Percentiles rank a stretch among this genome's conserved stretches.
Evolutionary conservation across 2,888 invertebrate genomes (phyloP).

Genomic region (Allophyes oxyacanthae): DNA sequence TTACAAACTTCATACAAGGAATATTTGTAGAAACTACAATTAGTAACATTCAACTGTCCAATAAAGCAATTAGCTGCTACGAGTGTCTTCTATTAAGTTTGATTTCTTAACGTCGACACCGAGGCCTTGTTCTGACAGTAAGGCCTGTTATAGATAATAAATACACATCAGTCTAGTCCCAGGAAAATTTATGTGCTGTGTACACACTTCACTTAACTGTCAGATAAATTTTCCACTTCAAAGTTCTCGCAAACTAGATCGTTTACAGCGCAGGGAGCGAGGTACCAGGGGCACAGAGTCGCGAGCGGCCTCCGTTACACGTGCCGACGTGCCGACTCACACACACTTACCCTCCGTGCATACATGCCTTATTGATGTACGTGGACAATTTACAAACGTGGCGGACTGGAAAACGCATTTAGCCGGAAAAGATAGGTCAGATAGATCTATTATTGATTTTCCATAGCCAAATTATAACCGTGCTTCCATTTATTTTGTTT

Average conservation of each 20-base stretch:
- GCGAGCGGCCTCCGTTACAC: slow-evolving; percentile 70
- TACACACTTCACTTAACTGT: slow-evolving; percentile 70
- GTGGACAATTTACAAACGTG: slow-evolving; percentile 72
- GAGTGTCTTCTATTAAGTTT: too few species aligned
- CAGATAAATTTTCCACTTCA: slow-evolving; percentile 79
- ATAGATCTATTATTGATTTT: slow-evolving; percentile 55
- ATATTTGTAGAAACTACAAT: slow-evolving; percentile 16
- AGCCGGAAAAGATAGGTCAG: slow-evolving; percentile 77
- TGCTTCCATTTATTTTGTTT: too few species aligned
- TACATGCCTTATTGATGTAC: slow-evolving; percentile 58
- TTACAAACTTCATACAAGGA: slow-evolving; percentile 24
- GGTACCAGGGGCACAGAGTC: slow-evolving; percentile 72
- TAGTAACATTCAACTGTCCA: slow-evolving; percentile 2
- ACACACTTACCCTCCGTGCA: slow-evolving; percentile 64
- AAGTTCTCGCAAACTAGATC: slow-evolving; percentile 80
- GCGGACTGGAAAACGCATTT: slow-evolving; percentile 81
- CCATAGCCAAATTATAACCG: not conserved
- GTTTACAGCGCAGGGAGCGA: slow-evolving; percentile 76
- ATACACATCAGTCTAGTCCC: slow-evolving; percentile 29
- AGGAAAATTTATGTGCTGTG: slow-evolving; percentile 47
- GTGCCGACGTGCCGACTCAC: slow-evolving; percentile 78
- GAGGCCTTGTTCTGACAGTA: not conserved
- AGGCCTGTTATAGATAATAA: slow-evolving; percentile 8
- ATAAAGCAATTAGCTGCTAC: slow-evolving; percentile 16
- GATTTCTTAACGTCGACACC: too few species aligned